Evolutionary conservation across 2,113 vertebrate species (phyloP), one percentile per base, ranked within the genome.

Genomic region (Anthoscopus minutus): DNA sequence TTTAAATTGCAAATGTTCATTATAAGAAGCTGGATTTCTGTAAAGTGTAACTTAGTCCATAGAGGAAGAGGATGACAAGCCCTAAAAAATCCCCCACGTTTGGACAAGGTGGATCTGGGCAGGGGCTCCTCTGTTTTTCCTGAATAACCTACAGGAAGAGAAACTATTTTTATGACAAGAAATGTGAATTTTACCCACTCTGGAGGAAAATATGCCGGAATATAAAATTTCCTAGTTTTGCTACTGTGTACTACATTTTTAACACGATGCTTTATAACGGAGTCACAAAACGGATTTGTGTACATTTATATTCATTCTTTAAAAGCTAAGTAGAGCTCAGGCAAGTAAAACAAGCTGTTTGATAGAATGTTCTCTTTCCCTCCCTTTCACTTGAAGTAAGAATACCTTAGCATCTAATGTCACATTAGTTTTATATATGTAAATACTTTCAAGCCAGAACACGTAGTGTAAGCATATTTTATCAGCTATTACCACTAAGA

Each of bases 381-480:
- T 15, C 17, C n/a, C 10, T 44, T 95, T 88, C 76, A 48, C 56
- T 88, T 78, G 61, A 56, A 69, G 58, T 47, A 67, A 71, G 83
- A 96, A 91, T 45, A 91, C 88, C 44, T 91, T 82, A 65, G 74
- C 89, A 67, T 80, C 53, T 81, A 90, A 81, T 93, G 44, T 86
- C 85, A 85, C 38, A 64, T 94, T 92, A 91, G 84, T 56, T 92
- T 94, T 92, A 88, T 81, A 37, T 37, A 58, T 92, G 80, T 66
- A 93, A 97, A 94, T 94, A 37, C 57, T 97, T 96, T 37, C 82
- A 94, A 93, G 64, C 64, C 70, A 92, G 69, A 93, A 65, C 62
- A 73, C 31, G 86, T 19, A 88, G 35, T 7, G 14, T 79, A 30
- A 86, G 85, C 79, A 81, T 94, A 86, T 89, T 91, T 89, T 95